These are phyloP conservation scores for Brachystomella parvula DNA, from an alignment of 1,140 invertebrate genomes.

Conservation along the genomic window DNA sequence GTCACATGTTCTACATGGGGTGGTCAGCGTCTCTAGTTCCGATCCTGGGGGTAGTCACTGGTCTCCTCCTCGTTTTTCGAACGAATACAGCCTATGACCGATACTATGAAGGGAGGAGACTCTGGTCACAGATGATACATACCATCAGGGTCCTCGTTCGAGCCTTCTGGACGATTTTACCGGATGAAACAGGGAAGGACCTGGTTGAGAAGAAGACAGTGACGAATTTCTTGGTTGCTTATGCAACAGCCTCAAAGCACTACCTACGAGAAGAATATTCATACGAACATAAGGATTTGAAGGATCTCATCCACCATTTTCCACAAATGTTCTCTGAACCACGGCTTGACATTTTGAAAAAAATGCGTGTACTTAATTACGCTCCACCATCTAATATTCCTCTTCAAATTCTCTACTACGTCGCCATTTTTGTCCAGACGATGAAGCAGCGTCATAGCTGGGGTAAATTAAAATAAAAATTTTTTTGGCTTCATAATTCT, in stretches of 20 bases:
- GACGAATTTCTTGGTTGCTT: constrained; percentile 25
- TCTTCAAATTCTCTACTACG: not conserved
- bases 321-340: constrained; percentile 15
- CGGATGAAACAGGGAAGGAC: not conserved
- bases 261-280: constrained; percentile 30
- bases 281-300: constrained; percentile 23
- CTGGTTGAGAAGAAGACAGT: constrained; percentile 27
- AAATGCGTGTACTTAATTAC: not conserved
- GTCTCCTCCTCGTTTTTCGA: constrained; percentile 23
- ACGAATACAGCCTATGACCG: constrained; percentile 33
- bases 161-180: not conserved
- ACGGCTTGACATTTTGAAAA: not conserved
- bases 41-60: constrained; percentile 25
- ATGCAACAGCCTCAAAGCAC: constrained; percentile 19
- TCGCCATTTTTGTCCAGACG: not conserved
- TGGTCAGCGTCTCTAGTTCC: constrained; percentile 22
- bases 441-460: not conserved
- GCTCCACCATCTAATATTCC: constrained; percentile 15
- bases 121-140: constrained; percentile 9
- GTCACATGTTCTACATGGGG: constrained; percentile 9
- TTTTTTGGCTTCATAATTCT: not conserved
- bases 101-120: constrained; percentile 14
- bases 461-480: not conserved
- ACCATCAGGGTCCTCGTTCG: not conserved
- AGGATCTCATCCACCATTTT: constrained; percentile 15